Evolutionary conservation across 2,113 vertebrate genomes (phyloP).

Genomic region (Oxyruncus cristatus): DNA sequence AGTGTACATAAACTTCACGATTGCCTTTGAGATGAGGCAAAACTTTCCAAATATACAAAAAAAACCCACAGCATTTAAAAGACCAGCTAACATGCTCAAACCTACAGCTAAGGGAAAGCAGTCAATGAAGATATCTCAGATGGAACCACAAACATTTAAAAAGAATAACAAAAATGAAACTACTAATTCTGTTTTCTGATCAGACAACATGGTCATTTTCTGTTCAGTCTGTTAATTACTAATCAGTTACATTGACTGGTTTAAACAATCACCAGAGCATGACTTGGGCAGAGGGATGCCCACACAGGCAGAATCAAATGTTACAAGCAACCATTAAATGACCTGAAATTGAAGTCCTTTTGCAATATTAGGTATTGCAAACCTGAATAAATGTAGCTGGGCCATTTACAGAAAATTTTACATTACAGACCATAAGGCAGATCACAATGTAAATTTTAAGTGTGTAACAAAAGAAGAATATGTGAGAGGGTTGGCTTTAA

Average conservation of each 20-base stretch:
- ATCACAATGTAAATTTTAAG: neutral
- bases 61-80: neutral
- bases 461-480: neutral
- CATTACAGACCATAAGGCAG: neutral
- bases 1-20: neutral
- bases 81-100: neutral
- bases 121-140: neutral
- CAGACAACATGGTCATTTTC: neutral
- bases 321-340: neutral
- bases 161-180: neutral
- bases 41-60: constrained; percentile 41
- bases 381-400: neutral
- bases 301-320: neutral
- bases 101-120: neutral
- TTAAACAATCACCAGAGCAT: neutral
- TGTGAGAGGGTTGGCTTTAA: neutral
- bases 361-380: neutral
- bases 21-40: neutral
- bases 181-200: constrained; percentile 1
- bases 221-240: constrained; percentile 23
- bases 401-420: neutral
- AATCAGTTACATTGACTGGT: neutral
- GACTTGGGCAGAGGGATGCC: neutral
- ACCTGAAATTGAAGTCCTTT: neutral
- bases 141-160: neutral